A percentile compares a stretch with the other conserved stretches of the same genome.
phyloP scores from a whole-genome alignment of 1,140 invertebrate species.

The Drosophila malerkotliana region DNA sequence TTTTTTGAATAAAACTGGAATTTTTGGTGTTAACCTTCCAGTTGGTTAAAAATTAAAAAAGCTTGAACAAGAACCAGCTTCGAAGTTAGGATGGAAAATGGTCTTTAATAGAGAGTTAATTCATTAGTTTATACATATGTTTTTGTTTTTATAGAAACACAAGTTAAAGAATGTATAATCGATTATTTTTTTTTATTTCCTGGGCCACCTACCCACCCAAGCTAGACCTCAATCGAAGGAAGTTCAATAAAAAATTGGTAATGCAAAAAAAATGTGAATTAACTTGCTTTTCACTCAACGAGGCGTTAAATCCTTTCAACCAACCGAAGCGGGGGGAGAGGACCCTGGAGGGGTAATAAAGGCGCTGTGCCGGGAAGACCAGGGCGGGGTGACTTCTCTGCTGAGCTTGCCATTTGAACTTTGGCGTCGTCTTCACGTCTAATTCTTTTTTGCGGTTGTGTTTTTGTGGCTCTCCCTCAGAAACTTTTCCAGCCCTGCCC shows the following conservation, averaged over 20 bases:
- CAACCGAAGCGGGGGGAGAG: not conserved
- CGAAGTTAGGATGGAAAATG: conserved; percentile 5
- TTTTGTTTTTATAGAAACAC: no score
- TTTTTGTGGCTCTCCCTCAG: conserved; percentile 9
- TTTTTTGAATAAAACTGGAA: conserved; percentile 22
- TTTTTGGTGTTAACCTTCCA: conserved; percentile 39
- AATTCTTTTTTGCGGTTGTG: conserved; percentile 31
- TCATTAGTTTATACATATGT: no score
- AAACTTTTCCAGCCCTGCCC: not conserved
- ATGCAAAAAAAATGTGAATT: conserved; percentile 61
- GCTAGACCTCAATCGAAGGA: conserved; percentile 9
- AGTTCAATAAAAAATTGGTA: conserved; percentile 55
- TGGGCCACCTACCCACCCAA: not conserved
- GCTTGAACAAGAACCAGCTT: not conserved
- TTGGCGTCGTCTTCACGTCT: conserved; percentile 16
- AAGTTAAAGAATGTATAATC: no score
- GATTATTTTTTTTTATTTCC: no score
- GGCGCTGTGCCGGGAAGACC: not conserved
- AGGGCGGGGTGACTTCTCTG: conserved; percentile 9
- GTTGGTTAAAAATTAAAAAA: conserved; percentile 22
- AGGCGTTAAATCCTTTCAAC: conserved; percentile 64
- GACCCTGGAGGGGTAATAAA: not conserved
- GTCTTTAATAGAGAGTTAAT: not conserved
- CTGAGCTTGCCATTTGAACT: conserved; percentile 34
- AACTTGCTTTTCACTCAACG: conserved; percentile 69